Percentiles rank a stretch among this genome's conserved stretches.
Evolutionary conservation across 2,888 invertebrate species (phyloP).

Genomic region (Rapana venosa): DNA sequence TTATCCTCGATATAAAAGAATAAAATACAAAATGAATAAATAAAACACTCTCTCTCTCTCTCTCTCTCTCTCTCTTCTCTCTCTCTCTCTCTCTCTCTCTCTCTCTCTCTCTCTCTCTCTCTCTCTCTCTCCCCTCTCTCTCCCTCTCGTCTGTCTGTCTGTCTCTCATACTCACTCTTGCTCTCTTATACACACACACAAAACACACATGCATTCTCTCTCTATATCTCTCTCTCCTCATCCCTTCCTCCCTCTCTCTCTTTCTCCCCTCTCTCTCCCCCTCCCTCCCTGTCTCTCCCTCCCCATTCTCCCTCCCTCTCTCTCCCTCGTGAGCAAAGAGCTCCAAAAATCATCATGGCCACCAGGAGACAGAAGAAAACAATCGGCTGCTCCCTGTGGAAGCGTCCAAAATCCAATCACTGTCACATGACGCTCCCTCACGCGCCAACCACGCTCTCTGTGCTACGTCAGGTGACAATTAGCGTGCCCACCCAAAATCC

Average conservation of each 20-base stretch:
- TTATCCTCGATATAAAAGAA: too few species aligned
- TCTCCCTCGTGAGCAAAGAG: neutral
- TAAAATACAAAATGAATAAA: too few species aligned
- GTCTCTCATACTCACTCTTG: too few species aligned
- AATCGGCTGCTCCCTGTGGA: neutral
- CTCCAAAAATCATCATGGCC: neutral
- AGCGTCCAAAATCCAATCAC: conserved; percentile 1
- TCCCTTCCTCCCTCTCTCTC: too few species aligned
- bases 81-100: neutral
- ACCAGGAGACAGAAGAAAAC: neutral
- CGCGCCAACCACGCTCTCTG: conserved; percentile 20
- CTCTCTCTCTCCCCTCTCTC: too few species aligned
- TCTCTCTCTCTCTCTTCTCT: too few species aligned
- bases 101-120: neutral
- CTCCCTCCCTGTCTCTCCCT: neutral
- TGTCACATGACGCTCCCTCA: conserved; percentile 27
- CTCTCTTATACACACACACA: too few species aligned
- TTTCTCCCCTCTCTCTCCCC: too few species aligned
- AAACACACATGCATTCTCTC: too few species aligned
- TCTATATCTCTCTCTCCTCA: too few species aligned
- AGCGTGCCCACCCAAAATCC: conserved; percentile 4
- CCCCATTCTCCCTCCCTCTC: too few species aligned
- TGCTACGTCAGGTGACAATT: conserved; percentile 35
- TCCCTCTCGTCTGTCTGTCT: neutral
- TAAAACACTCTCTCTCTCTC: too few species aligned